Conservation (phyloP, 1,140 invertebrate species). For the Musca vetustissima region DNA sequence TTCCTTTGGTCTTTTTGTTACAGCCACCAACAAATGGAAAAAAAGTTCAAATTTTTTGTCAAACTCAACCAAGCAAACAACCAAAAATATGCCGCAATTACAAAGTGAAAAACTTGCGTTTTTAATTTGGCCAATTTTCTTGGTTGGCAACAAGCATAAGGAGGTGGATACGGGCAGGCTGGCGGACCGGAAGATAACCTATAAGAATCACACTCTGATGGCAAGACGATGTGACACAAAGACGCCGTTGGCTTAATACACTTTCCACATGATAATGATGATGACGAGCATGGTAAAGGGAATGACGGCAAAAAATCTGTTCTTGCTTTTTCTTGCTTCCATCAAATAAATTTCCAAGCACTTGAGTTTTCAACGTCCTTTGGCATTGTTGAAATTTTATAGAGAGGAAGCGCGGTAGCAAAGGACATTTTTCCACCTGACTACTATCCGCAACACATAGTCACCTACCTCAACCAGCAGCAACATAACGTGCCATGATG, state of each 20-base stretch:
- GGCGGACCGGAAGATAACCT: no score
- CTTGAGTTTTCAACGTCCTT: slow-evolving; percentile 16
- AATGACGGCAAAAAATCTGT: background rate
- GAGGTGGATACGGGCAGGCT: no score
- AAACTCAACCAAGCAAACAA: no score
- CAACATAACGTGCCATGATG: no score
- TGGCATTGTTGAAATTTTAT: slow-evolving; percentile 19
- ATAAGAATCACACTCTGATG: background rate
- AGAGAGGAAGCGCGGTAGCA: no score
- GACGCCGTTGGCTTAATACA: slow-evolving; percentile 12
- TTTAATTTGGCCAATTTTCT: slow-evolving; percentile 20
- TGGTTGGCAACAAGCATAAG: background rate
- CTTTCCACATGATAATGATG: background rate
- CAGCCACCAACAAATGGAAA: no score
- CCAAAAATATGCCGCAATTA: no score
- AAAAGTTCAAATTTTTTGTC: no score
- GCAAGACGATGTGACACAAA: background rate
- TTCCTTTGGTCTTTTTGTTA: no score
- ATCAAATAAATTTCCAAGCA: slow-evolving; percentile 22
- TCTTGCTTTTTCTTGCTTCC: background rate
- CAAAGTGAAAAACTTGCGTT: background rate
- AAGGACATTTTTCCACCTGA: background rate
- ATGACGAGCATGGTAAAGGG: background rate
- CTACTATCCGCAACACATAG: background rate
- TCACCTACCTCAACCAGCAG: background rate